Base-by-base conservation (phyloP, 1,140 invertebrate species). In the Bombus haemorrhoidalis region DNA sequence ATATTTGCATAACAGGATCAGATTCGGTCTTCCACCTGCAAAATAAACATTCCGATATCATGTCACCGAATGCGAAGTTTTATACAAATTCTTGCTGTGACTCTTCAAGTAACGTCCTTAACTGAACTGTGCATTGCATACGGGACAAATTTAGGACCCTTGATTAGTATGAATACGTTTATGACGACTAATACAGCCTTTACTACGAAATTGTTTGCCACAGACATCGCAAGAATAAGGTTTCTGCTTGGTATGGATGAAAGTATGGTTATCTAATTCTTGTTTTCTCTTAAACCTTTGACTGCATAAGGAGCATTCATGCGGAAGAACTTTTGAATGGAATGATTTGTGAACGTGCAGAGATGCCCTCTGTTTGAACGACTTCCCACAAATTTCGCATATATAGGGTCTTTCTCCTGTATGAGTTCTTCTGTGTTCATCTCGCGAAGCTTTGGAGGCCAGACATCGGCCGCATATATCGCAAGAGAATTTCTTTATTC, bases 351-450 rank as follows among this genome's bases (percentile, higher is more conserved):
- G 95, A 28, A 94, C 92, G 47, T 91, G 89, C 9, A 95, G 73
- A 95, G 94, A 87, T 95, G 96, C 95, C 95, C 93, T 96, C 94
- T 93, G 96, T 59, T 59, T 59, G 9, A 59, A 59, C 3, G 92
- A 93, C 87, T 96, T 96, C 2, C 94, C 96, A 81, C 97, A 97
- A 72, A 96, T 94, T 75, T 97, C 96, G 87, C 97, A 97, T 41
- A 96, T 94, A 85, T 96, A 97, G 0, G 96, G 96, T 81, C 96
- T 96, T 87, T 96, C 95, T 34, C 96, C 59, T 4, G 96, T 96
- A 91, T 97, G 97, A 1, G 81, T 93, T 74, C 86, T 89, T 15
- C 83, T 86, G 84, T 95, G 94, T 69, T 93, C 90, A 73, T 91
- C 90, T n/a, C 92, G 85, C 12, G 90, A 87, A 12, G 87, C 80